A percentile compares a stretch with the other conserved stretches of the same genome.
phyloP scores from a whole-genome alignment of 2,888 invertebrate species.

The Coenonympha arcania region DNA sequence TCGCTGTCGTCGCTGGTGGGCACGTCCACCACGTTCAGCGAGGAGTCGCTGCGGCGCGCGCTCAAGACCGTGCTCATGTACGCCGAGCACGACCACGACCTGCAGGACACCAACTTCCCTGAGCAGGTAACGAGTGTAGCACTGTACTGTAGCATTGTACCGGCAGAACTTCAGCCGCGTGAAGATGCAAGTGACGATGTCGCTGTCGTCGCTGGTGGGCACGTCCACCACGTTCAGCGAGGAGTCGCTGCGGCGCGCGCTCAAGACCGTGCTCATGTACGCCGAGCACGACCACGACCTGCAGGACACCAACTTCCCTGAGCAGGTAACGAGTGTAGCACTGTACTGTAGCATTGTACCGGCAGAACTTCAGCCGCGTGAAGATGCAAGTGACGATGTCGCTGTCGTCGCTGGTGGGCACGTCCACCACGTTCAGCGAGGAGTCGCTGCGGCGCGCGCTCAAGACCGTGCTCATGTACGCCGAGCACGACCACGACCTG shows the following conservation, averaged over 20 bases:
- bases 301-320: conserved; percentile 92
- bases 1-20: conserved; percentile 96
- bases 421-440: conserved; percentile 91
- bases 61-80: conserved; percentile 96
- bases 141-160: too few species aligned
- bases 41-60: conserved; percentile 90
- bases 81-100: conserved; percentile 90
- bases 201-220: conserved; percentile 94
- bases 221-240: conserved; percentile 93
- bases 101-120: conserved; percentile 92
- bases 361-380: conserved; percentile 94
- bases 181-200: conserved; percentile 99
- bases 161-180: conserved; percentile 95
- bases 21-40: conserved; percentile 90
- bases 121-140: conserved; percentile 83
- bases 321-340: conserved; percentile 81
- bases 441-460: conserved; percentile 91
- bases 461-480: conserved; percentile 95
- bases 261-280: conserved; percentile 95
- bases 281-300: conserved; percentile 92
- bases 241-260: conserved; percentile 88
- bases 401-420: conserved; percentile 93
- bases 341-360: too few species aligned
- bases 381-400: conserved; percentile 99
- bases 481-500: conserved; percentile 90